A percentile compares a stretch with the other conserved stretches of the same genome.
Evolutionary conservation across 2,797 vertebrate species (phyloP).

Genomic region (Spinibarbus caldwelli): DNA sequence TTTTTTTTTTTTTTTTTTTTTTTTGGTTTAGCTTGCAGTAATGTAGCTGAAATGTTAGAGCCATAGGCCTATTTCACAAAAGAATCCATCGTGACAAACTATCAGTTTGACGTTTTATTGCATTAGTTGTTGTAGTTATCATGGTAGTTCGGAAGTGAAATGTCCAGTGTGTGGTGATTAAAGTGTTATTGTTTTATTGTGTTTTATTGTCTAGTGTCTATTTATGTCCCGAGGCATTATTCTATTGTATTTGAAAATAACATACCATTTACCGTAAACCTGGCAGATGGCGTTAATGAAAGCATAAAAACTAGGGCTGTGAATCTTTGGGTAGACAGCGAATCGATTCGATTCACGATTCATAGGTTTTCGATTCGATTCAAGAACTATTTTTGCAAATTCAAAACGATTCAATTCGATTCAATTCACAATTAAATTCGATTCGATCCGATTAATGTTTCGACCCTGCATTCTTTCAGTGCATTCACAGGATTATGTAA

Average conservation of each 20-base stretch:
- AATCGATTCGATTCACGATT: no score
- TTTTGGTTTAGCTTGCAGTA: not conserved
- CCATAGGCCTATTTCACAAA: not conserved
- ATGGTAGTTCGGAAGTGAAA: not conserved
- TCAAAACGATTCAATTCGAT: no score
- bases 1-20: not conserved
- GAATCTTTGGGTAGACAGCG: no score
- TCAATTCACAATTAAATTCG: no score
- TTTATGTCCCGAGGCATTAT: no score
- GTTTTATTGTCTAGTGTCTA: not conserved
- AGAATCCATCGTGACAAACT: not conserved
- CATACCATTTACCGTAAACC: not conserved
- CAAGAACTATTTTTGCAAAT: no score
- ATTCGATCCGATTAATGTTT: no score
- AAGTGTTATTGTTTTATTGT: not conserved
- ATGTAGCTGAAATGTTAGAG: not conserved
- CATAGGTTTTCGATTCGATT: no score
- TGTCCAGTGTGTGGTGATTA: not conserved
- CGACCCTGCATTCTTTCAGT: no score
- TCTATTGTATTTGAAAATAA: not conserved
- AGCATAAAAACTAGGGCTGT: no score
- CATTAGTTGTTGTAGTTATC: not conserved
- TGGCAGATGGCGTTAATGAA: not conserved
- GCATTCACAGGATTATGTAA: no score
- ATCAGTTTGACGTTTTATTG: not conserved